Conservation (phyloP, 2,113 vertebrate species). For the Gallinago jamesoni region DNA sequence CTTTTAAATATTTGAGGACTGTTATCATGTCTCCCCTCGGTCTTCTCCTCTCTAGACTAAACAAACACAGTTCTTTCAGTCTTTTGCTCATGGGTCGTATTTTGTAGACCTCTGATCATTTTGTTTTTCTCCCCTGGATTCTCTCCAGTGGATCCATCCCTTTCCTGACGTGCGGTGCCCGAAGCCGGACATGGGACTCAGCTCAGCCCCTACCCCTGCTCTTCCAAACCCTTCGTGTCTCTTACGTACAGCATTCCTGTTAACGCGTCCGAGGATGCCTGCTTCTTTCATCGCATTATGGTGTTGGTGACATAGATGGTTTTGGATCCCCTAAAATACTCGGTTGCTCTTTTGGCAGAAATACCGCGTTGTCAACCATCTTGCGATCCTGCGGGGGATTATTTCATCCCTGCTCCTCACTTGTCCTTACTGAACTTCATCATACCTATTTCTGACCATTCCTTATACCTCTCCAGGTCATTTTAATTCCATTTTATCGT, state of each 20-base stretch:
- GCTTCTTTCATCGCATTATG: not conserved
- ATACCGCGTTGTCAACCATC: not conserved
- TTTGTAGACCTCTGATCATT: slow-evolving; percentile 37
- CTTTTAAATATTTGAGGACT: slow-evolving; percentile 52
- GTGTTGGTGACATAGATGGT: not conserved
- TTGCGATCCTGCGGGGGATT: not conserved
- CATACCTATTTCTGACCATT: not conserved
- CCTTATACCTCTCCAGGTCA: not conserved
- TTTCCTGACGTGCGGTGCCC: not conserved
- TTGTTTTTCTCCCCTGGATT: slow-evolving; percentile 15
- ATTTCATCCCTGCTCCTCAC: not conserved
- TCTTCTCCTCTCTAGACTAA: slow-evolving; percentile 54
- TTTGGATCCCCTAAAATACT: not conserved
- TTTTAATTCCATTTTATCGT: not conserved
- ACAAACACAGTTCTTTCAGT: slow-evolving; percentile 47
- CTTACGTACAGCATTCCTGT: not conserved
- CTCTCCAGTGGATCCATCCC: slow-evolving; percentile 20
- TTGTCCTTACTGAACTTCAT: not conserved
- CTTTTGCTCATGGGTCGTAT: slow-evolving; percentile 3
- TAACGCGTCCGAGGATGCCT: not conserved
- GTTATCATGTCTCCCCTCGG: slow-evolving; percentile 39
- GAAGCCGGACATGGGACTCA: not conserved
- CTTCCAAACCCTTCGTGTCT: not conserved
- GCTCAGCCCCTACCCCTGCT: not conserved
- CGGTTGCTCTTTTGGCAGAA: not conserved